Conservation (phyloP, 2,797 vertebrate genomes). For the Hylomyscus alleni region DNA sequence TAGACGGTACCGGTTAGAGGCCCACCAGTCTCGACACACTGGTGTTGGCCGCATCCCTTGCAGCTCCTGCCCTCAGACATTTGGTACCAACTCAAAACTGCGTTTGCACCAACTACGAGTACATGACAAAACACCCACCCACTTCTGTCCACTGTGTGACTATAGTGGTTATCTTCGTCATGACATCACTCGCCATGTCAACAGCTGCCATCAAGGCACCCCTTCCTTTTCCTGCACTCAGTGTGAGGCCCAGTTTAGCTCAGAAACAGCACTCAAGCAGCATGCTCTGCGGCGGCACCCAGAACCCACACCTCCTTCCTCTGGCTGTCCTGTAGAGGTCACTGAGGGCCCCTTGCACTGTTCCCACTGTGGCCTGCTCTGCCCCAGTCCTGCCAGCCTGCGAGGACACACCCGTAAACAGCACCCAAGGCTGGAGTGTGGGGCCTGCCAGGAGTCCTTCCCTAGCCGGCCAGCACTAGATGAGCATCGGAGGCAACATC, state of each 20-base stretch:
- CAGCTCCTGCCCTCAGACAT: slow-evolving; percentile 92
- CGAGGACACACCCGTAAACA: slow-evolving; percentile 92
- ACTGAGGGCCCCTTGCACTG: slow-evolving; percentile 73
- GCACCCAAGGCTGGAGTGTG: slow-evolving; percentile 91
- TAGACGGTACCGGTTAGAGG: slow-evolving; percentile 94
- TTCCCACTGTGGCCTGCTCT: slow-evolving; percentile 89
- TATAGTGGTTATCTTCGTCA: slow-evolving; percentile 95
- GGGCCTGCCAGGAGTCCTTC: slow-evolving; percentile 90
- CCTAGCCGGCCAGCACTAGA: slow-evolving; percentile 89
- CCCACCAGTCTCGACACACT: slow-evolving; percentile 96
- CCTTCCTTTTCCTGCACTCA: slow-evolving; percentile 90
- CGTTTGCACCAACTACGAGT: slow-evolving; percentile 94
- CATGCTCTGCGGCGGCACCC: slow-evolving; percentile 93
- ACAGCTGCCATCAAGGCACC: slow-evolving; percentile 94
- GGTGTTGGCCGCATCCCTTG: slow-evolving; percentile 95
- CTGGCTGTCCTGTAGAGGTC: slow-evolving; percentile 87
- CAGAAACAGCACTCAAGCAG: slow-evolving; percentile 94
- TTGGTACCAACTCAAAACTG: slow-evolving; percentile 95
- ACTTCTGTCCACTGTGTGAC: slow-evolving; percentile 95
- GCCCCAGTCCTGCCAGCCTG: slow-evolving; percentile 90
- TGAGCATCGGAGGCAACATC: slow-evolving; percentile 89
- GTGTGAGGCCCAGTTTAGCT: slow-evolving; percentile 94
- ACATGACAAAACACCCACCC: slow-evolving; percentile 94
- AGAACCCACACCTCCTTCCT: slow-evolving; percentile 68
- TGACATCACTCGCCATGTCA: slow-evolving; percentile 93